These are phyloP conservation scores for Brachynemurus nebulosus DNA, from an alignment of 2,888 invertebrate genomes.

Conservation along the genomic window DNA sequence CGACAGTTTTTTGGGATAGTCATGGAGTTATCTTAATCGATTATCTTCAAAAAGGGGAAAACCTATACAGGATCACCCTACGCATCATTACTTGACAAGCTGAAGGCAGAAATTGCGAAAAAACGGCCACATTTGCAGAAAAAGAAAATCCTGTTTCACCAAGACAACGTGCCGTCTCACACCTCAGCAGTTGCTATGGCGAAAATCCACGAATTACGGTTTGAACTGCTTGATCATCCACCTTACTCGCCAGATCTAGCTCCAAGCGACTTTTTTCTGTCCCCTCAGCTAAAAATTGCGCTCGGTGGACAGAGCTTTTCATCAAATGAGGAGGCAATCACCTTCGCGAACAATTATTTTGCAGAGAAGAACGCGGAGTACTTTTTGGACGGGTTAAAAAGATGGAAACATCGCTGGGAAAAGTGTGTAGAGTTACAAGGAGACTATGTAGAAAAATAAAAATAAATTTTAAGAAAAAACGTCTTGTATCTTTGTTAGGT, in stretches of 20 bases:
- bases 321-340: too few relatives aligned
- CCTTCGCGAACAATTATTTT: conserved; percentile 15
- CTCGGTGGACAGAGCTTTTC: too few relatives aligned
- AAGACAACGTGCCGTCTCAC: conserved; percentile 5
- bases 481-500: conserved; percentile 12
- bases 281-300: too few relatives aligned
- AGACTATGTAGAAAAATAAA: conserved; percentile 16
- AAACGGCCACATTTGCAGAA: too few relatives aligned
- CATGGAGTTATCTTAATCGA: too few relatives aligned
- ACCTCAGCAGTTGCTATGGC: conserved; percentile 4
- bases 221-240: too few relatives aligned
- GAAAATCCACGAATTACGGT: conserved; percentile 8
- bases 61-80: too few relatives aligned
- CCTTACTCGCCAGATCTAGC: conserved; percentile 18
- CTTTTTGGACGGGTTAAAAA: conserved; percentile 11
- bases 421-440: conserved; percentile 13
- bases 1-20: too few relatives aligned
- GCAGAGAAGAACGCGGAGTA: conserved; percentile 13
- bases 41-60: too few relatives aligned
- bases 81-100: too few relatives aligned
- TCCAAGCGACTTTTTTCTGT: conserved; percentile 12
- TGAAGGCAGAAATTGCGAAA: too few relatives aligned
- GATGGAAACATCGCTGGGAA: conserved; percentile 14
- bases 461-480: conserved; percentile 10
- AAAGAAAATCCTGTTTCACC: too few relatives aligned